These are phyloP conservation scores for Phoebastria nigripes DNA, from an alignment of 2,797 vertebrate species.

Conservation along the genomic window DNA sequence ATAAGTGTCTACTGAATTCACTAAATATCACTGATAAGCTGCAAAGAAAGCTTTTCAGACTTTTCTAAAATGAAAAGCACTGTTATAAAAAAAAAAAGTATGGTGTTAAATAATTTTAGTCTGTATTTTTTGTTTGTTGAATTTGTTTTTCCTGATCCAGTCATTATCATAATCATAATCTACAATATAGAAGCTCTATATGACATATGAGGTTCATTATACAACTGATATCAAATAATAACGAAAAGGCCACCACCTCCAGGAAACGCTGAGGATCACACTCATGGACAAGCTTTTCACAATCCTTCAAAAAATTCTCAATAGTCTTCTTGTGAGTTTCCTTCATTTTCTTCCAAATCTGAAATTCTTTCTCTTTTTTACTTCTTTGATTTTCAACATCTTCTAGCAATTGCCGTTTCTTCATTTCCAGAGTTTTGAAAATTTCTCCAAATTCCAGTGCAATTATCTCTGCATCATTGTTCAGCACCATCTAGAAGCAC, in stretches of 20 bases:
- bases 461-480: conserved; percentile 51
- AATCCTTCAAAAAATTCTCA: conserved; percentile 67
- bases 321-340: conserved; percentile 60
- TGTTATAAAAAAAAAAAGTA: background rate
- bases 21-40: background rate
- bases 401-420: conserved; percentile 59
- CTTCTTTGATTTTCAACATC: conserved; percentile 57
- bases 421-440: conserved; percentile 56
- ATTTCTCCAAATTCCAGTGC: conserved; percentile 58
- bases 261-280: conserved; percentile 69
- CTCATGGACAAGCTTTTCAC: conserved; percentile 69
- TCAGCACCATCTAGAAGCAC: conserved; percentile 15
- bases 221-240: background rate
- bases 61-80: background rate
- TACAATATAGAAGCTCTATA: background rate
- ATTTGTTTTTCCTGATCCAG: background rate
- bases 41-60: background rate
- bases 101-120: background rate
- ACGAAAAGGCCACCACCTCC: conserved; percentile 54
- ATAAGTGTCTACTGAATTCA: background rate
- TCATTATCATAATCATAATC: background rate
- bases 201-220: background rate
- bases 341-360: conserved; percentile 68
- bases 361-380: conserved; percentile 52
- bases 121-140: background rate